A percentile compares a stretch with the other conserved stretches of the same genome.
Evolutionary conservation across 2,113 vertebrate species (phyloP).

Genomic region (Bostrychus sinensis): DNA sequence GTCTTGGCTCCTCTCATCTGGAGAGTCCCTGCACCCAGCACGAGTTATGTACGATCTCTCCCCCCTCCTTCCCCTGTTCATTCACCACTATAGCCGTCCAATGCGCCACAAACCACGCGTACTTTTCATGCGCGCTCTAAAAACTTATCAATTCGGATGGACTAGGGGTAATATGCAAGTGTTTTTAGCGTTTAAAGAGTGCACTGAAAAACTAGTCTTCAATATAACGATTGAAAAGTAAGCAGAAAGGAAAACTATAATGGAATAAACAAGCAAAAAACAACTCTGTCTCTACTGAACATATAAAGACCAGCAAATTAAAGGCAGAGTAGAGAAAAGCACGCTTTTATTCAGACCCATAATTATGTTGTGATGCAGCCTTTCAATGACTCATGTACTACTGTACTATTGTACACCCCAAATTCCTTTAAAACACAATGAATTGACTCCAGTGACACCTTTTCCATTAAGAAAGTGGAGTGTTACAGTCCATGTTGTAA

Average conservation of each 20-base stretch:
- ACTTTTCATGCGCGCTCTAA: slow-evolving; percentile 51
- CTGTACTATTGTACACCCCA: too few relatives aligned
- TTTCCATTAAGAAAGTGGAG: too few relatives aligned
- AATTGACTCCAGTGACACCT: too few relatives aligned
- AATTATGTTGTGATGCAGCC: too few relatives aligned
- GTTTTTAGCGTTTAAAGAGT: slow-evolving; percentile 46
- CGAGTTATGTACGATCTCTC: slow-evolving; percentile 66
- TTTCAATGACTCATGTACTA: too few relatives aligned
- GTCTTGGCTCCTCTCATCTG: slow-evolving; percentile 48
- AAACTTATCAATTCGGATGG: slow-evolving; percentile 58
- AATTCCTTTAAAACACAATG: too few relatives aligned
- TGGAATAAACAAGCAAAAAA: too few relatives aligned
- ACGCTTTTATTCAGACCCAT: too few relatives aligned
- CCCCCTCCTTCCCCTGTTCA: slow-evolving; percentile 52
- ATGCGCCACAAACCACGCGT: slow-evolving; percentile 62
- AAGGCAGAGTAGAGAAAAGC: too few relatives aligned
- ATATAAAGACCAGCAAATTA: too few relatives aligned
- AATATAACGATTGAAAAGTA: slow-evolving; percentile 45
- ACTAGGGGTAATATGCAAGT: background rate
- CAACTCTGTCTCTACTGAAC: too few relatives aligned
- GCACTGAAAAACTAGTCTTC: slow-evolving; percentile 52
- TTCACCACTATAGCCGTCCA: slow-evolving; percentile 42
- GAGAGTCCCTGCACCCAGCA: slow-evolving; percentile 57
- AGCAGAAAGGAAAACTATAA: slow-evolving; percentile 57
- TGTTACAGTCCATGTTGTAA: too few relatives aligned